Percentiles rank a stretch among this genome's conserved stretches.
Evolutionary conservation across 2,888 invertebrate species (phyloP).

Genomic region (Strigamia crassipes): DNA sequence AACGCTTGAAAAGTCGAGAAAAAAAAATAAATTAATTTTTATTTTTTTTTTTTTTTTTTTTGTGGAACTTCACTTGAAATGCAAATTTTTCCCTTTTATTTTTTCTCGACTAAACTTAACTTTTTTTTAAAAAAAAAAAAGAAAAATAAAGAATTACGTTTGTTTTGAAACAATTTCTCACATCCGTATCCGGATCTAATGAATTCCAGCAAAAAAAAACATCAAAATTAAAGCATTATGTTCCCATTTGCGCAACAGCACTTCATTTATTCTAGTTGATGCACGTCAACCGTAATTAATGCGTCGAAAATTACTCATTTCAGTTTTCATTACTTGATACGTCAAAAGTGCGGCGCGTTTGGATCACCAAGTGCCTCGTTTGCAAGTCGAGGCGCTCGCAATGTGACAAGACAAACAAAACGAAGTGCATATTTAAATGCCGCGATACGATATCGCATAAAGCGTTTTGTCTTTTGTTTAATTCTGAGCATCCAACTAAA

Average conservation of each 20-base stretch:
- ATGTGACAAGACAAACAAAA: conserved; percentile 13
- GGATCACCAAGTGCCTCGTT: not conserved
- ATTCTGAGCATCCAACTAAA: not conserved
- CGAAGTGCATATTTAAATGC: not conserved
- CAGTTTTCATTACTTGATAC: not conserved
- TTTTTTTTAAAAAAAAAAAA: too few species aligned
- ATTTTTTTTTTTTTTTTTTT: too few species aligned
- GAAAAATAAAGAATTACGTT: too few species aligned
- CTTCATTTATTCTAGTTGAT: not conserved
- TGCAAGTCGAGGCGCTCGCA: not conserved
- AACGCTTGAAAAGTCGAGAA: too few species aligned
- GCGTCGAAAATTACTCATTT: not conserved
- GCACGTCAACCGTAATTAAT: conserved; percentile 24
- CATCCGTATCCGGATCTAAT: not conserved
- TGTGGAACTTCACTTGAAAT: too few species aligned
- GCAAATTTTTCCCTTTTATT: too few species aligned
- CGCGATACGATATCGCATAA: not conserved
- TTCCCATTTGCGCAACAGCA: not conserved
- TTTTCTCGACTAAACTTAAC: too few species aligned
- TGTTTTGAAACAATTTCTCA: too few species aligned
- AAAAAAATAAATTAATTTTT: too few species aligned
- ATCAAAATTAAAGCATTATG: not conserved
- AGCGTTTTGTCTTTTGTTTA: not conserved
- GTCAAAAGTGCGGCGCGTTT: not conserved
- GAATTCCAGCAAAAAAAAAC: too few species aligned